phyloP scores from a whole-genome alignment of 2,113 vertebrate species.

The Callocephalon fimbriatum region DNA sequence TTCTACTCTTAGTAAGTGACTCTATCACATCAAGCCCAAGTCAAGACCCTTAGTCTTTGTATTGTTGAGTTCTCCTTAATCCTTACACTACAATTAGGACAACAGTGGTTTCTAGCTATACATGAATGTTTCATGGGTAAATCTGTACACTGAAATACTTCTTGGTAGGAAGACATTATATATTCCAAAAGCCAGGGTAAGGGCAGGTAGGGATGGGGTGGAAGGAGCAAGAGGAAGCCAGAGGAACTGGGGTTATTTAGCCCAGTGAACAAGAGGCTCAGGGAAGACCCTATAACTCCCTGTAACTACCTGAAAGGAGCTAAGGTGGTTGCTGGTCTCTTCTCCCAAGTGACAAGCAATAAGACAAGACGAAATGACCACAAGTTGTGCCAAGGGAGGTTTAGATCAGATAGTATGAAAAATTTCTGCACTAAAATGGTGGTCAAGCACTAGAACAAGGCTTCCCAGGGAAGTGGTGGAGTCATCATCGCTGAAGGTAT shows the following conservation, averaged over 20 bases:
- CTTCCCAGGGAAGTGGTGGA: background rate
- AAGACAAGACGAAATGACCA: background rate
- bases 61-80: background rate
- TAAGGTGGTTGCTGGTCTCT: background rate
- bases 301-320: background rate
- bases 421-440: background rate
- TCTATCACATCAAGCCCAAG: background rate
- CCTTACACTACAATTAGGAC: rapidly evolving
- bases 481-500: background rate
- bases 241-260: background rate
- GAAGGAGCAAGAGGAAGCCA: background rate
- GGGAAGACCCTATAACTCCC: background rate
- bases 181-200: background rate
- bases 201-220: background rate
- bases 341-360: background rate
- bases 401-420: no score
- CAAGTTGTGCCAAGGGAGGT: background rate
- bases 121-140: background rate
- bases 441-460: background rate
- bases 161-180: background rate
- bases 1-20: background rate
- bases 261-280: background rate
- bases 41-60: background rate
- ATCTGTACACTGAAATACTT: background rate
- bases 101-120: background rate